These are phyloP conservation scores for Sus scrofa DNA, from an alignment of 2,113 vertebrate genomes.

Conservation along the genomic window T2T-Sscrofa CM000817.6:93681501-93682000, in stretches of 20 bases:
- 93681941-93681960: too few species aligned
- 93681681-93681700: not conserved
- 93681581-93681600: not conserved
- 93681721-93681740: not conserved
- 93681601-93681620: not conserved
- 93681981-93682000: too few species aligned
- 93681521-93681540: constrained; percentile 5
- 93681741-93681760: not conserved
- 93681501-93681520: not conserved
- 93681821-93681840: too few species aligned
- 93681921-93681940: too few species aligned
- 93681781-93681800: not conserved
- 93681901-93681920: too few species aligned
- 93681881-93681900: too few species aligned
- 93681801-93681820: too few species aligned
- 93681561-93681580: not conserved
- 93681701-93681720: not conserved
- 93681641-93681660: not conserved
- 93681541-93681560: not conserved
- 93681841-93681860: too few species aligned
- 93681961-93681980: too few species aligned
- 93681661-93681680: not conserved
- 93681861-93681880: too few species aligned
- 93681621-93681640: constrained; percentile 5
- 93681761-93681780: not conserved